Evolutionary conservation across 2,888 invertebrate genomes (phyloP), one percentile per base, ranked within the genome.

Genomic region (Rhingia campestris): DNA sequence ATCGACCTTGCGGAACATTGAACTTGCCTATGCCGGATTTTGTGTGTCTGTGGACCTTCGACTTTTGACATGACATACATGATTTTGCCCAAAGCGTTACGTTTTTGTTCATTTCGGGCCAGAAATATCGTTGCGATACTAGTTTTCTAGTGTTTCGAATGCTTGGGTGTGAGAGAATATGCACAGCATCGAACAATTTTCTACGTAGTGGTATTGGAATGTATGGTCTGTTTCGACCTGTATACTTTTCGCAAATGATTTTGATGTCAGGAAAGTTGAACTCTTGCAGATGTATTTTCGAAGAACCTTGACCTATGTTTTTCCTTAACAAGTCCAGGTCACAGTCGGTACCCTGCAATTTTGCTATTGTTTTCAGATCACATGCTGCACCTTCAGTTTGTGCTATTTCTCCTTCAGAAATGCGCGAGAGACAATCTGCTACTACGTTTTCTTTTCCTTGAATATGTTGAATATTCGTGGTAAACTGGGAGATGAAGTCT

Each of bases 61-160:
- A 70, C n/a, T 53, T 22, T 39, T 79, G 79, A 39, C 72, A 79
- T 9, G 72, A 49, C 5, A 66, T 5, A 37, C 79, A 79, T 3
- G 39, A 14, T 6, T 73, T 79, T 33, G 72, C 51, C 79, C 70
- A 79, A 0, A 14, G 4, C 12, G 51, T 56, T 22, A 72, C 72
- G 30, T 80, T 45, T 41, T 66, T 72, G 9, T 72, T 63, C 10
- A 72, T 54, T 1, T 56, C 41, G 0, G 74, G 81, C 74, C 74
- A 74, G 49, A 81, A 75, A 47, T 81, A 75, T 70, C 53, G 64
- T 14, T 69, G 43, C 7, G 53, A 30, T 10, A 75, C 33, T 61
- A 47, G 30, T 35, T 64, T 81, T 2, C 70, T 47, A 4, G 69
- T 81, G 6, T 75, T 64, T 1, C 75, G 69, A 45, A 75, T 75